These are phyloP conservation scores for Dreissena rostriformis DNA, from an alignment of 1,140 invertebrate genomes.

Conservation along the genomic window DNA sequence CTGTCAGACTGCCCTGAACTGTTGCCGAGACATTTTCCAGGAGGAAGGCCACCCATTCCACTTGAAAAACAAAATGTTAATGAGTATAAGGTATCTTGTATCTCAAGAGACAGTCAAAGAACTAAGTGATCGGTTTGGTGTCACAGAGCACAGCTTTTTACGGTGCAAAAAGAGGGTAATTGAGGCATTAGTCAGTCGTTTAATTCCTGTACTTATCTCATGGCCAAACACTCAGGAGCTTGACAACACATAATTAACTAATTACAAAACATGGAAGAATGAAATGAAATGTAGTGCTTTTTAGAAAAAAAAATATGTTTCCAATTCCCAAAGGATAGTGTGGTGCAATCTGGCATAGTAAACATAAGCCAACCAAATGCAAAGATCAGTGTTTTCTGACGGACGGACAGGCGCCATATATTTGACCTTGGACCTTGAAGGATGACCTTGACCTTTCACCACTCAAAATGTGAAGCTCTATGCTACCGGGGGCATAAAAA, in stretches of 20 bases:
- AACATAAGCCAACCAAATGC: too few species aligned
- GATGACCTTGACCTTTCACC: too few species aligned
- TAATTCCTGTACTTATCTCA: neutral
- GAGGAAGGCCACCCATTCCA: slow-evolving; percentile 21
- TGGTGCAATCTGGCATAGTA: too few species aligned
- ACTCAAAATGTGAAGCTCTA: too few species aligned
- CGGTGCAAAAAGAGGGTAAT: neutral
- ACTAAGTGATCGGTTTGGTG: slow-evolving; percentile 24
- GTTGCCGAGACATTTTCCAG: slow-evolving; percentile 8
- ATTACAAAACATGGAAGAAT: too few species aligned
- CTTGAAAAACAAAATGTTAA: slow-evolving; percentile 26
- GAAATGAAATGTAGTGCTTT: too few species aligned
- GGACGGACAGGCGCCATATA: too few species aligned
- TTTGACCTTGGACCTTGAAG: too few species aligned
- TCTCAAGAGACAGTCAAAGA: slow-evolving; percentile 18
- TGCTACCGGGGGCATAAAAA: too few species aligned
- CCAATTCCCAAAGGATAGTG: too few species aligned
- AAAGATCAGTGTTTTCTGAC: too few species aligned
- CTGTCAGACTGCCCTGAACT: slow-evolving; percentile 7
- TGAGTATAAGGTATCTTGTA: slow-evolving; percentile 6
- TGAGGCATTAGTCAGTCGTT: neutral
- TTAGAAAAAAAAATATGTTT: too few species aligned
- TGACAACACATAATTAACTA: neutral
- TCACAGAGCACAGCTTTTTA: slow-evolving; percentile 14
- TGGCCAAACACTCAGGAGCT: neutral